Conservation (phyloP, 1,140 invertebrate species). For the Euwallacea similis region DNA sequence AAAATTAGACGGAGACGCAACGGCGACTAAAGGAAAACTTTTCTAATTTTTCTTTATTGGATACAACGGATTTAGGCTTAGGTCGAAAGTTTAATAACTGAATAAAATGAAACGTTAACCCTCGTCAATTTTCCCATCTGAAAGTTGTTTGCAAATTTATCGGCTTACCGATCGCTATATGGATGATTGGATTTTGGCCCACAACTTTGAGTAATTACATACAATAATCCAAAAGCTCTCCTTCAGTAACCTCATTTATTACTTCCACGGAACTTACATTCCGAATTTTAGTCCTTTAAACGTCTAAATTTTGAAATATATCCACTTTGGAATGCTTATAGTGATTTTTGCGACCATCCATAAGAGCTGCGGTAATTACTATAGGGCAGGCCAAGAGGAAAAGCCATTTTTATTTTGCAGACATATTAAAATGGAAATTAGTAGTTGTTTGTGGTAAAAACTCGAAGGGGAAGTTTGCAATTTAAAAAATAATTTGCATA, state of each 20-base stretch:
- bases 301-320: background rate
- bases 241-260: background rate
- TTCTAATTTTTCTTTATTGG: background rate
- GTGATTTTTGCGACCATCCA: background rate
- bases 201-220: background rate
- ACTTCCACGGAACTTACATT: background rate
- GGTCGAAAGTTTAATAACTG: conserved; percentile 2
- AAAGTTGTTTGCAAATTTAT: conserved; percentile 6
- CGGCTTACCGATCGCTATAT: background rate
- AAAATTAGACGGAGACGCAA: background rate
- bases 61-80: background rate
- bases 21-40: background rate
- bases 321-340: background rate
- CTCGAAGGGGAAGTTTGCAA: background rate
- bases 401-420: background rate
- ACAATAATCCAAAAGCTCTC: background rate
- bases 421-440: conserved; percentile 7
- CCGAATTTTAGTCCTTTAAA: background rate
- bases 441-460: background rate
- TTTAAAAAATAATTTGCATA: conserved; percentile 1
- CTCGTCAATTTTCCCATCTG: background rate
- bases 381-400: background rate
- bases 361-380: background rate
- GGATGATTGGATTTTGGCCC: background rate
- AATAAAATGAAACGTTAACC: conserved; percentile 1